Evolutionary conservation across 1,140 invertebrate species (phyloP), one percentile per base, ranked within the genome.

Genomic region (Drosophila gunungcola): DNA sequence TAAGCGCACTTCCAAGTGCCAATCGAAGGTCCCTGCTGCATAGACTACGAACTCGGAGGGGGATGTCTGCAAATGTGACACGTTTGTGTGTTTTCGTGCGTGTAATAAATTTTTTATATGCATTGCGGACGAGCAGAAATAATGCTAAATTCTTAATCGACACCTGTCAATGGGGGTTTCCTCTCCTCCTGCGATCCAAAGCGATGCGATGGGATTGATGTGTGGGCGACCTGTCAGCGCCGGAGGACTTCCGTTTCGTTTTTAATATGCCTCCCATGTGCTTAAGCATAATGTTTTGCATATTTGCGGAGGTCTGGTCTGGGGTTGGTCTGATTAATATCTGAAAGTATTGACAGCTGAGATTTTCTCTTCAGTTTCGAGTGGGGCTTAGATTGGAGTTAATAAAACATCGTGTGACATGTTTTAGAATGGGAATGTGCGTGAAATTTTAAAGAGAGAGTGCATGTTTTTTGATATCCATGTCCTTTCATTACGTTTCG

Each of bases 41-140:
- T 55, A 38, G 27, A 39, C 34, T n/a, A 21, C 27, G 16, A 36
- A 27, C 13, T n/a, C 4, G 4, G 29, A n/a, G 38, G 46, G 42
- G 46, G 32, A 29, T 53, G 57, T 55, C 73, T 62, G 61, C 78
- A 81, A 86, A 79, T 89, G 84, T 56, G 84, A 89, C 80, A 89
- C 84, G 84, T 84, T 77, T 89, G 83, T 89, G 83, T 88, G 84
- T 88, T 84, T 80, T 84, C 84, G 83, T 88, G 83, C 83, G 84
- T 88, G 80, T 88, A 88, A 88, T 88, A 88, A 89, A 88, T 88
- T 88, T 88, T 88, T 89, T 88, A 88, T 88, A 78, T 83, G 83
- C 60, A 76, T 72, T 83, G 75, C 80, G 75, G 69, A 84, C 55
- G 60, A 83, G 70, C 78, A 82, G 64, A 88, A 80, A 89, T 83